Evolutionary conservation across 2,113 vertebrate species (phyloP).

Genomic region (Nansenia antarctica): DNA sequence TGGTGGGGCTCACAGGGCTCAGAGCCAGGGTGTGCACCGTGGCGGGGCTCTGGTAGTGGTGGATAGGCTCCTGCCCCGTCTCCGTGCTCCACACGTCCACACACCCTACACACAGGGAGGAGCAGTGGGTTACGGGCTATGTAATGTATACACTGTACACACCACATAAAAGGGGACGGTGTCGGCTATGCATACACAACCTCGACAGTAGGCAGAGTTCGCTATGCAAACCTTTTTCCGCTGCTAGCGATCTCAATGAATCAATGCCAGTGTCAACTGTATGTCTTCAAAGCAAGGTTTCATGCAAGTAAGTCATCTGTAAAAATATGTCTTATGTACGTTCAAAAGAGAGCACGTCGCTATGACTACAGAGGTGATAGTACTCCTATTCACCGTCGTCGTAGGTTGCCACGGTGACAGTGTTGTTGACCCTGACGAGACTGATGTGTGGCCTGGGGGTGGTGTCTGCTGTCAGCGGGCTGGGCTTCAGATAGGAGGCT

Average conservation of each 20-base stretch:
- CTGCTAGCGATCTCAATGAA: no score
- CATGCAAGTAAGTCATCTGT: no score
- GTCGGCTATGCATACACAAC: no score
- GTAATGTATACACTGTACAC: neutral
- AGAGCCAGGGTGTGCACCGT: slow-evolving; percentile 81
- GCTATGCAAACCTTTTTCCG: no score
- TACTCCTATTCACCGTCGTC: slow-evolving; percentile 83
- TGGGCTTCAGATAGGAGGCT: slow-evolving; percentile 81
- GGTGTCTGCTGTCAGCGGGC: slow-evolving; percentile 63
- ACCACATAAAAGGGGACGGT: no score
- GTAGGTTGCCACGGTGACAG: slow-evolving; percentile 87
- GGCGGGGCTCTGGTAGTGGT: slow-evolving; percentile 83
- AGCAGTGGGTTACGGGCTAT: slow-evolving; percentile 74
- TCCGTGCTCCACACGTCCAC: slow-evolving; percentile 89
- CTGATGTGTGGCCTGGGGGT: slow-evolving; percentile 79
- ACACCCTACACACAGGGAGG: slow-evolving; percentile 74
- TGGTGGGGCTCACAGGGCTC: slow-evolving; percentile 63
- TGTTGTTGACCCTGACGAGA: slow-evolving; percentile 86
- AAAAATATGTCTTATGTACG: no score
- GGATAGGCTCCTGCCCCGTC: slow-evolving; percentile 81
- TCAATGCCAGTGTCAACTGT: no score
- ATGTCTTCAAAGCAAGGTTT: no score
- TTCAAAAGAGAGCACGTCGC: no score
- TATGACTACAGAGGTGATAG: neutral
- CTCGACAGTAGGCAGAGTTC: no score